Evolutionary conservation across 2,888 invertebrate genomes (phyloP).

Genomic region (Pseudococcus longispinus): DNA sequence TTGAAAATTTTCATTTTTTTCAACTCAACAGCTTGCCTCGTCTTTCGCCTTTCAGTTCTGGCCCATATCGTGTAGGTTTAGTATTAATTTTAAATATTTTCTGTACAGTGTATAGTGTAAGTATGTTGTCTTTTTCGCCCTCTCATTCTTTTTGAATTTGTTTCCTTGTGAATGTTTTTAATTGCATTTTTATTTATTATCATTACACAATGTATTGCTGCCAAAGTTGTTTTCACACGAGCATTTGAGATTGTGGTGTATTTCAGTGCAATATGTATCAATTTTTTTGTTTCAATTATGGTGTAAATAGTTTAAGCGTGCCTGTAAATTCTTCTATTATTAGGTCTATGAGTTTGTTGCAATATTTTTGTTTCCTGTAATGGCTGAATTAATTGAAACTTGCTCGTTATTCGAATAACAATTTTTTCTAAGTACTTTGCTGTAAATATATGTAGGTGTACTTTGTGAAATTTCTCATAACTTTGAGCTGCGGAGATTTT

Average conservation of each 20-base stretch:
- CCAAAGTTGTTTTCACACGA: not conserved
- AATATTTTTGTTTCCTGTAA: not conserved
- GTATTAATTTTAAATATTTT: not conserved
- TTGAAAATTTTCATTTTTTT: not conserved
- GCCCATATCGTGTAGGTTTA: too few species aligned
- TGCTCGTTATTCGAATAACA: too few species aligned
- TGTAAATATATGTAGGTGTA: too few species aligned
- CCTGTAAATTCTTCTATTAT: not conserved
- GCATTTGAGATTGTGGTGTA: not conserved
- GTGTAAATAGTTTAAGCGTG: too few species aligned
- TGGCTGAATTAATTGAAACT: not conserved
- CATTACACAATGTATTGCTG: not conserved
- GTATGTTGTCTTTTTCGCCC: not conserved
- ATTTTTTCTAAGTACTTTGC: too few species aligned
- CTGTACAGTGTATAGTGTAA: not conserved
- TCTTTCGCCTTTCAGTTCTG: too few species aligned
- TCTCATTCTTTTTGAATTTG: not conserved
- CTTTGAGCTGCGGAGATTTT: too few species aligned
- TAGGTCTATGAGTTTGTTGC: not conserved
- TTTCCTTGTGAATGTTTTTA: constrained; percentile 17
- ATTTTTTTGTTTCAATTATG: too few species aligned
- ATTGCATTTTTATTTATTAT: not conserved
- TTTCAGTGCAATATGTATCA: not conserved
- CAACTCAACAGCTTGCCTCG: too few species aligned
- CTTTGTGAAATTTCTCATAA: too few species aligned